phyloP scores from a whole-genome alignment of 2,888 invertebrate genomes.

The Rutpela maculata region DNA sequence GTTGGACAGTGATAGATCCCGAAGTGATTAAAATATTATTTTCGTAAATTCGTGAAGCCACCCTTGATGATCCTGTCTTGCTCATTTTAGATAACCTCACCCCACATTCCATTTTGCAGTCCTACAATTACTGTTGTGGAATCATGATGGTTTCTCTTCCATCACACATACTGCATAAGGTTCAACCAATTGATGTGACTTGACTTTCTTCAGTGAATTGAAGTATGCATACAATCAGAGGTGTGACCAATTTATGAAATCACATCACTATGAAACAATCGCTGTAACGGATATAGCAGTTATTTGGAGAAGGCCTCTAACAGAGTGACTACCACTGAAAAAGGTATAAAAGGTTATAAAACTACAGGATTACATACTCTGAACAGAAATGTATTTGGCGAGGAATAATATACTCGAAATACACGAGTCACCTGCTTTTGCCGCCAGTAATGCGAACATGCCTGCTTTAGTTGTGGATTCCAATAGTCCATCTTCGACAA shows the following conservation, averaged over 20 bases:
- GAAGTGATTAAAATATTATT: constrained; percentile 57
- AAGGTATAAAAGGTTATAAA: constrained; percentile 41
- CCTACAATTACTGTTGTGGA: constrained; percentile 40
- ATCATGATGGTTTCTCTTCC: constrained; percentile 41
- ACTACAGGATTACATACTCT: constrained; percentile 36
- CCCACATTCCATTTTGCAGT: constrained; percentile 37
- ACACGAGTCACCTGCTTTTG: not conserved
- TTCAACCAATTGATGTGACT: constrained; percentile 47
- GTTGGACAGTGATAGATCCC: constrained; percentile 54
- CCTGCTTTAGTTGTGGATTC: not conserved
- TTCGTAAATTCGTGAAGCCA: constrained; percentile 52
- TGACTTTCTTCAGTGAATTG: constrained; percentile 46
- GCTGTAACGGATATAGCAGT: constrained; percentile 27
- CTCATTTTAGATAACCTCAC: constrained; percentile 57
- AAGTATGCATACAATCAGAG: constrained; percentile 45
- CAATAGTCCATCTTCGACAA: not conserved
- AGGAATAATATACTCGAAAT: constrained; percentile 41
- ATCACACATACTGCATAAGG: constrained; percentile 42
- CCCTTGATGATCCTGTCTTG: constrained; percentile 57
- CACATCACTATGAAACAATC: constrained; percentile 30
- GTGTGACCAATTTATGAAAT: constrained; percentile 44
- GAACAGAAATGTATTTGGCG: constrained; percentile 36
- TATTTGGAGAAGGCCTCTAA: constrained; percentile 43
- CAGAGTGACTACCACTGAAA: constrained; percentile 28
- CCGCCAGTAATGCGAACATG: not conserved